Evolutionary conservation across 2,888 invertebrate genomes (phyloP), one percentile per base, ranked within the genome.

Genomic region (Quadroppia sp.): DNA sequence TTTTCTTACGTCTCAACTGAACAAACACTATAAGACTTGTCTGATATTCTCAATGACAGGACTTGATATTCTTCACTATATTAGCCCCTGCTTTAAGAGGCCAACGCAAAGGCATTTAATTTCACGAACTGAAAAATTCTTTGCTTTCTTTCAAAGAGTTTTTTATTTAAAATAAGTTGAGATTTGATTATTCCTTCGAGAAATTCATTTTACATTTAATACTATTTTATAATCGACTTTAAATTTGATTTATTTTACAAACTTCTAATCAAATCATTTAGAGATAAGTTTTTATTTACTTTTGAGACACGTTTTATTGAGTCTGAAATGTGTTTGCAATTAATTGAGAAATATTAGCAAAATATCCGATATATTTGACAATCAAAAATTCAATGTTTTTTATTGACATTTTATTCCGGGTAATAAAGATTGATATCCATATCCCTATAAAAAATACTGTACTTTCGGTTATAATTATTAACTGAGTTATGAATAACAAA

Each of bases 171-270:
- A 48, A 48, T 9, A 48, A 48, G 48, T 48, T n/a, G 15, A 59
- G 42, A 67, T 40, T 67, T 40, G 42, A 67, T 67, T 67, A 67
- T 36, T 67, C 67, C 67, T 67, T 15, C 7, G 67, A 67, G 67
- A 67, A 67, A 36, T 9, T 36, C n/a, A 2, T 36, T 36, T 20
- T 25, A 53, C 23, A 23, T 53, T 53, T 23, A 6, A 23, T 2
- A 23, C 1, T 11, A 23, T 3, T 53, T 53, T 9, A 61, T 7
- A 67, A 67, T 67, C 40, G 67, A 40, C 40, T 42, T 13, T n/a
- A n/a, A 32, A 67, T 67, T 67, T n/a, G 67, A 67, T 67, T 67
- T 64, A 64, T 36, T 42, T 59, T 28, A 32, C 13, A 59, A 36
- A 17, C 36, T n/a, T 67, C n/a, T 67, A 42, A 67, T 67, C 67